These are phyloP conservation scores for Eurois occulta DNA, from an alignment of 2,888 invertebrate species.

Conservation along the genomic window DNA sequence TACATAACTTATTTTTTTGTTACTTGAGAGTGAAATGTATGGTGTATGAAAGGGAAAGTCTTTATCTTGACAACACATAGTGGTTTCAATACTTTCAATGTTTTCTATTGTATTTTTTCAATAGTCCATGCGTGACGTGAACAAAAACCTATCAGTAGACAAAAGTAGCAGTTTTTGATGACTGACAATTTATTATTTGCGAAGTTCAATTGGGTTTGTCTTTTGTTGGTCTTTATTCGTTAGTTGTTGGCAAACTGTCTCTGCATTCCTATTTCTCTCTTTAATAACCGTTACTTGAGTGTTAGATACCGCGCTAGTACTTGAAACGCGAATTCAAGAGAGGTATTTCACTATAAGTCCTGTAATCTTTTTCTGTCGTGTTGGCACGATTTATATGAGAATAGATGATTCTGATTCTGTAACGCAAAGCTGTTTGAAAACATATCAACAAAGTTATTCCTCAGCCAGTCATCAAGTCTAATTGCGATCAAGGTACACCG, in stretches of 20 bases:
- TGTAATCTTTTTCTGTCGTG: background rate
- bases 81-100: constrained; percentile 18
- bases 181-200: constrained; percentile 25
- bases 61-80: constrained; percentile 13
- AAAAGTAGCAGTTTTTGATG: constrained; percentile 5
- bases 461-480: background rate
- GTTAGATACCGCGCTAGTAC: background rate
- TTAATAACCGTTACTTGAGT: background rate
- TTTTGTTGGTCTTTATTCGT: background rate
- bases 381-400: background rate
- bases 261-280: background rate
- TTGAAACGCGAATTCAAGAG: background rate
- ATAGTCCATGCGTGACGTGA: constrained; percentile 14
- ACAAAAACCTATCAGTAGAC: constrained; percentile 28
- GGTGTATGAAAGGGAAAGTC: constrained; percentile 42
- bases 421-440: background rate
- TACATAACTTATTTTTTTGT: constrained; percentile 19
- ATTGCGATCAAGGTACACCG: background rate
- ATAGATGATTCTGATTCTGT: background rate
- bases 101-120: constrained; percentile 36
- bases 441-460: background rate
- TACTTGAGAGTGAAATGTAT: constrained; percentile 34
- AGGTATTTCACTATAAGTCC: background rate
- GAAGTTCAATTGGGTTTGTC: background rate
- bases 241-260: constrained; percentile 8